phyloP scores from a whole-genome alignment of 2,797 vertebrate species.

The Diceros bicornis region DNA sequence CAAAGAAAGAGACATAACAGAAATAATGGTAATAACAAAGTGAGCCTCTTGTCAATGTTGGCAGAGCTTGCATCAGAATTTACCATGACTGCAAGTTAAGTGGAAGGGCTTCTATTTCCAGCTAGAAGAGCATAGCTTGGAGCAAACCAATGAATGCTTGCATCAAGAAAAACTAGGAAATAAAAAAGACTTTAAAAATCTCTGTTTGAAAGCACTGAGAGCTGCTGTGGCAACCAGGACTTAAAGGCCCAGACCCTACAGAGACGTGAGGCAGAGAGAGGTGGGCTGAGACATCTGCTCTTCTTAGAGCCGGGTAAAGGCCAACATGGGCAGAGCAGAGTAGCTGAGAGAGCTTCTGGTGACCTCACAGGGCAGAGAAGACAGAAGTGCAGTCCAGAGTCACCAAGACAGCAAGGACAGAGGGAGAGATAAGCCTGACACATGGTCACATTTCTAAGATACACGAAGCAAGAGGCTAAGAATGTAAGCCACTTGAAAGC shows the following conservation, averaged over 20 bases:
- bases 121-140: neutral
- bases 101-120: neutral
- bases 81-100: neutral
- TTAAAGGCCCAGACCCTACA: neutral
- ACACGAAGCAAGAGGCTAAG: neutral
- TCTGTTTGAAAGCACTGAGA: slow-evolving; percentile 15
- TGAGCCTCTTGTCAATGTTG: neutral
- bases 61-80: neutral
- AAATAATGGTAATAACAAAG: neutral
- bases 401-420: neutral
- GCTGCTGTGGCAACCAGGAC: neutral
- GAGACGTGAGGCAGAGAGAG: neutral
- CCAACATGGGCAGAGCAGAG: neutral
- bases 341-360: neutral
- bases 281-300: neutral
- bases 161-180: neutral
- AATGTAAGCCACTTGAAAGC: neutral
- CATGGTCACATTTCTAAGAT: neutral
- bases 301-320: neutral
- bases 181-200: neutral
- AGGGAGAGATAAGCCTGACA: neutral
- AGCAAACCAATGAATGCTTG: neutral
- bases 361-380: neutral
- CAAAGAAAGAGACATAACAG: neutral
- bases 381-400: neutral